phyloP scores from a whole-genome alignment of 2,113 vertebrate genomes.

The Pycnonotus jocosus region DNA sequence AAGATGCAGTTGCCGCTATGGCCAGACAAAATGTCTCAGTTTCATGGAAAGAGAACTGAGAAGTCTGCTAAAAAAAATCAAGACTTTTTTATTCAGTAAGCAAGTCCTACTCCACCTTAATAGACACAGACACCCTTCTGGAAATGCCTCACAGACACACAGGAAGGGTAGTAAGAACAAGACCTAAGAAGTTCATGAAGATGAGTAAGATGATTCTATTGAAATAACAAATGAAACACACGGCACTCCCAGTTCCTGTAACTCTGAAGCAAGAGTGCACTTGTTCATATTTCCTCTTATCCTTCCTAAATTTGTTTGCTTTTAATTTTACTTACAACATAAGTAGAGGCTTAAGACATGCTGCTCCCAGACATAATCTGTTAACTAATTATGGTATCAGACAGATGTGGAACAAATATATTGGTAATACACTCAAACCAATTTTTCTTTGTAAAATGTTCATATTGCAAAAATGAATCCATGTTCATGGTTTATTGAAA shows the following conservation, averaged over 20 bases:
- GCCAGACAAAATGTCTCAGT: neutral
- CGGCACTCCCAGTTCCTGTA: conserved; percentile 30
- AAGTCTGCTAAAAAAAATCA: neutral
- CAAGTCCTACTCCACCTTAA: neutral
- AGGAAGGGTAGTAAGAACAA: neutral
- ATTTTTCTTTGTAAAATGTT: neutral
- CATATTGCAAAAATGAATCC: neutral
- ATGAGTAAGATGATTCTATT: conserved; percentile 6
- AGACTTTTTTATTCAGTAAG: neutral
- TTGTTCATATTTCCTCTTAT: conserved; percentile 26
- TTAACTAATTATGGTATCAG: neutral
- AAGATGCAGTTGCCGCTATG: neutral
- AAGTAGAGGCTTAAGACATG: neutral
- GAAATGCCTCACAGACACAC: neutral
- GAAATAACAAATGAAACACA: neutral
- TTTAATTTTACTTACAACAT: neutral
- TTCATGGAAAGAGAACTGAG: neutral
- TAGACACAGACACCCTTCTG: neutral
- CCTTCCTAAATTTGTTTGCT: conserved; percentile 9
- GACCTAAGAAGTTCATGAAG: neutral
- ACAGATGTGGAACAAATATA: neutral
- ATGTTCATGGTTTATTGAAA: neutral
- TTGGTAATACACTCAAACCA: neutral
- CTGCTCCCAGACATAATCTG: neutral
- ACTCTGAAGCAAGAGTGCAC: conserved; percentile 31